A percentile compares a stretch with the other conserved stretches of the same genome.
Conservation (phyloP, 2,888 invertebrate species). For the Crematogaster levior region DNA sequence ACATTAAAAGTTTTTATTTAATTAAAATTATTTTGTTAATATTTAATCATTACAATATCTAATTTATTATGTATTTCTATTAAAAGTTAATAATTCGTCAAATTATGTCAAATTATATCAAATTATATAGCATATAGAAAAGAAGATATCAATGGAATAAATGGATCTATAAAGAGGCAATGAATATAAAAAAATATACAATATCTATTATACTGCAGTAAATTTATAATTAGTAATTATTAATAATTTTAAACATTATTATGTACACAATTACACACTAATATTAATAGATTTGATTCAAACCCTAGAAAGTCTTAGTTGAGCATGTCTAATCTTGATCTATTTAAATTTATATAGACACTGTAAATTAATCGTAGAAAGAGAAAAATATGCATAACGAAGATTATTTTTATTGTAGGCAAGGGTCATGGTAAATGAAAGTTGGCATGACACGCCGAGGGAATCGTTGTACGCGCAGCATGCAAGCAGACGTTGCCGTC, state of each 20-base stretch:
- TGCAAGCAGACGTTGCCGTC: slow-evolving; percentile 54
- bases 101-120: too few relatives aligned
- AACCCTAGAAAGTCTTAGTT: not conserved
- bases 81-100: not conserved
- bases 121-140: not conserved
- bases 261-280: not conserved
- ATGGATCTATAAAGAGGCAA: too few relatives aligned
- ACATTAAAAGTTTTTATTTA: not conserved
- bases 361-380: not conserved
- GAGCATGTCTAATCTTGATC: not conserved
- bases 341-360: not conserved
- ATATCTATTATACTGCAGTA: not conserved
- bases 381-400: not conserved
- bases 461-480: slow-evolving; percentile 66
- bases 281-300: not conserved
- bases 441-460: slow-evolving; percentile 74
- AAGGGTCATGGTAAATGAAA: slow-evolving; percentile 71
- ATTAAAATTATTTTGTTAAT: not conserved
- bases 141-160: not conserved
- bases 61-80: not conserved
- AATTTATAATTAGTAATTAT: not conserved
- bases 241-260: slow-evolving; percentile 1
- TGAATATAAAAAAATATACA: not conserved
- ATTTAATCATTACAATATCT: not conserved
- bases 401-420: slow-evolving; percentile 39